Conservation (phyloP, 2,797 vertebrate species). For the Meriones psammophilus region DNA sequence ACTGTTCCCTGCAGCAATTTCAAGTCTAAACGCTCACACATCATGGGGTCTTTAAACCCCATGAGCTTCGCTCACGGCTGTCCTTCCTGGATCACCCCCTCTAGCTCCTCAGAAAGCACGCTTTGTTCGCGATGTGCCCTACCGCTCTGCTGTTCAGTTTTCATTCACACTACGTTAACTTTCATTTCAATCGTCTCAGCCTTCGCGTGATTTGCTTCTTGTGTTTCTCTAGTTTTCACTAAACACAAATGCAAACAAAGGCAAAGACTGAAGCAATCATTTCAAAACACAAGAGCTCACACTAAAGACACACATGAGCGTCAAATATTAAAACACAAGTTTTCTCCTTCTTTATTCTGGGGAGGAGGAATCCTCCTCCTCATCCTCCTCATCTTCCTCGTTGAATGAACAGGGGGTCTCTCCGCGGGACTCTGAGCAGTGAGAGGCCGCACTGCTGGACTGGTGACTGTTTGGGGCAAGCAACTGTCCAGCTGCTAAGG, state of each 20-base stretch:
- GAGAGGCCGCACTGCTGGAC: slow-evolving; percentile 90
- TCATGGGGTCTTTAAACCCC: slow-evolving; percentile 13
- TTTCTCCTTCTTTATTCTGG: slow-evolving; percentile 90
- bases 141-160: slow-evolving; percentile 38
- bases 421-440: slow-evolving; percentile 90
- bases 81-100: slow-evolving; percentile 66
- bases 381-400: slow-evolving; percentile 91
- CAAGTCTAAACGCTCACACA: slow-evolving; percentile 25
- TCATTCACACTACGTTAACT: slow-evolving; percentile 40
- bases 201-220: slow-evolving; percentile 66
- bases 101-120: slow-evolving; percentile 18
- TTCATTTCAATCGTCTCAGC: slow-evolving; percentile 32
- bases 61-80: slow-evolving; percentile 61
- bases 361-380: slow-evolving; percentile 91
- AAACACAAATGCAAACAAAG: slow-evolving; percentile 84
- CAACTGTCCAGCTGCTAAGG: slow-evolving; percentile 89
- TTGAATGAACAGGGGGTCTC: slow-evolving; percentile 93
- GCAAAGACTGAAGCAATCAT: slow-evolving; percentile 83
- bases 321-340: slow-evolving; percentile 72
- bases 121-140: slow-evolving; percentile 19
- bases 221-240: slow-evolving; percentile 80
- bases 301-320: slow-evolving; percentile 83
- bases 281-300: slow-evolving; percentile 83
- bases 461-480: slow-evolving; percentile 88
- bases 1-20: background rate